These are phyloP conservation scores for Amazona guildingii DNA, from an alignment of 2,113 vertebrate genomes.

Conservation along the genomic window DNA sequence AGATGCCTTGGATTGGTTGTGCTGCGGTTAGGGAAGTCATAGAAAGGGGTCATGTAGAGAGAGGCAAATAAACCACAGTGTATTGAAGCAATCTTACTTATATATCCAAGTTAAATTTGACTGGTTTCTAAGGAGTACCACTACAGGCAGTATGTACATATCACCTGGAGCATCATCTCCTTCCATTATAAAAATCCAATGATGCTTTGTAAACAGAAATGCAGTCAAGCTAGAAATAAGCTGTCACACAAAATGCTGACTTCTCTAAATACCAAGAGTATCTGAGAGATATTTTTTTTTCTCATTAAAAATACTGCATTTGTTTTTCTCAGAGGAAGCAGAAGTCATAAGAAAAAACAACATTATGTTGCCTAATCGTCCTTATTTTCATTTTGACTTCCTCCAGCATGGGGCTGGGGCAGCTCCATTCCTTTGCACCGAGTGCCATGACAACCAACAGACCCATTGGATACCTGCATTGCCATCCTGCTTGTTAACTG, in stretches of 20 bases:
- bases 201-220: conserved; percentile 33
- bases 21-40: neutral
- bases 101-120: neutral
- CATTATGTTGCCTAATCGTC: neutral
- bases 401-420: neutral
- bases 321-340: conserved; percentile 29
- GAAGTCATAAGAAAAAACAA: conserved; percentile 16
- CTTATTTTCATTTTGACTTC: conserved; percentile 54
- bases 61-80: neutral
- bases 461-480: neutral
- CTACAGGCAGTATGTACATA: neutral
- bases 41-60: neutral
- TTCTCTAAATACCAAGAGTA: neutral
- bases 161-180: neutral
- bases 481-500: conserved; percentile 33
- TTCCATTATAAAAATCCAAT: neutral
- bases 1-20: neutral
- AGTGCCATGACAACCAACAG: conserved; percentile 48
- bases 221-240: neutral
- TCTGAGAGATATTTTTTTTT: neutral
- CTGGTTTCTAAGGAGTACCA: neutral
- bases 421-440: neutral
- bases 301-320: conserved; percentile 5
- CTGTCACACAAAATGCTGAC: conserved; percentile 4
- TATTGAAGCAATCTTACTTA: neutral